These are phyloP conservation scores for Sialis lutaria DNA, from an alignment of 2,888 invertebrate genomes.

Conservation along the genomic window DNA sequence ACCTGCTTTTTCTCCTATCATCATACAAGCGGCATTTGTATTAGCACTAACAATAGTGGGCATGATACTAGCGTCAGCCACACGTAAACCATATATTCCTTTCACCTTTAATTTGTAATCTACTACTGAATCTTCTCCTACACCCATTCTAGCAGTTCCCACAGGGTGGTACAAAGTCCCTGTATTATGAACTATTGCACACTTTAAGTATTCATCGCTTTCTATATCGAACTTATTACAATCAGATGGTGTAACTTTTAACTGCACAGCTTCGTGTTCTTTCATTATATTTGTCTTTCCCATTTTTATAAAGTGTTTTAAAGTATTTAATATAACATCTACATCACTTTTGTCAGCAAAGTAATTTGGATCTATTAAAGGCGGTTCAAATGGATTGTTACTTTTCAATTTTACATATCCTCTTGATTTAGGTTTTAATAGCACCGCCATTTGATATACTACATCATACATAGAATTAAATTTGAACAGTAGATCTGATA, in stretches of 20 bases:
- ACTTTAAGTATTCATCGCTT: slow-evolving; percentile 31
- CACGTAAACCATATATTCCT: slow-evolving; percentile 1
- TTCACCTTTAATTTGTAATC: slow-evolving; percentile 1
- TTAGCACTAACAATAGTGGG: slow-evolving; percentile 1
- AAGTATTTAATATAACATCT: slow-evolving; percentile 37
- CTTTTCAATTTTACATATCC: slow-evolving; percentile 16
- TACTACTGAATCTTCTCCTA: neutral
- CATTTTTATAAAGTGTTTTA: slow-evolving; percentile 21
- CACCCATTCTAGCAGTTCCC: slow-evolving; percentile 19
- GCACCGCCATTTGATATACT: slow-evolving; percentile 6
- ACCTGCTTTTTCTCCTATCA: slow-evolving; percentile 3
- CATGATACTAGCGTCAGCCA: slow-evolving; percentile 2
- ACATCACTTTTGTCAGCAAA: slow-evolving; percentile 28
- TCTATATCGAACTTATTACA: slow-evolving; percentile 24
- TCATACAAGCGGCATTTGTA: slow-evolving; percentile 1
- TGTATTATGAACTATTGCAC: slow-evolving; percentile 20
- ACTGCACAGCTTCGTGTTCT: slow-evolving; percentile 32
- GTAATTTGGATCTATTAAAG: slow-evolving; percentile 15
- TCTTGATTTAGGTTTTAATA: slow-evolving; percentile 16
- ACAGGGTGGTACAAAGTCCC: slow-evolving; percentile 18
- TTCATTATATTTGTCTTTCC: slow-evolving; percentile 36
- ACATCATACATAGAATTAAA: slow-evolving; percentile 8
- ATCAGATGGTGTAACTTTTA: slow-evolving; percentile 31
- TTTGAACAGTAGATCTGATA: slow-evolving; percentile 8
- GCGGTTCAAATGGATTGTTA: slow-evolving; percentile 15